A percentile compares a stretch with the other conserved stretches of the same genome.
phyloP scores from a whole-genome alignment of 2,113 vertebrate species.

The Haemorhous mexicanus region DNA sequence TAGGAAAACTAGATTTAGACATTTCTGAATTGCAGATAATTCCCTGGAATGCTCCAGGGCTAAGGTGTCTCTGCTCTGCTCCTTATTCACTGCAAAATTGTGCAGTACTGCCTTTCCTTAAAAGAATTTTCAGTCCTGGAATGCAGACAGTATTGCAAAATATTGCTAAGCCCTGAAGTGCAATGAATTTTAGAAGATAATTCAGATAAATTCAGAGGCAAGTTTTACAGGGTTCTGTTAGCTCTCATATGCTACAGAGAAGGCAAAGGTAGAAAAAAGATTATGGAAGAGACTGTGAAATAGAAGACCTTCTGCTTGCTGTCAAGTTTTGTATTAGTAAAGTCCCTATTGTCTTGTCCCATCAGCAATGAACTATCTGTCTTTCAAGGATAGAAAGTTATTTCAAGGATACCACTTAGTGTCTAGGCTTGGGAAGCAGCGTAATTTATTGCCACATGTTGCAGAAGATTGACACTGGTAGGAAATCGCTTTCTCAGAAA shows the following conservation, averaged over 20 bases:
- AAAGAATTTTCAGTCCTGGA: background rate
- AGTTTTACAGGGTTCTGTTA: background rate
- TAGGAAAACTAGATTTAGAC: background rate
- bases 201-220: background rate
- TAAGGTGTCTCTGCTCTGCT: background rate
- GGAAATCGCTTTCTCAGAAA: background rate
- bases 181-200: background rate
- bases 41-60: background rate
- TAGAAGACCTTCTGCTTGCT: background rate
- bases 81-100: background rate
- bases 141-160: background rate
- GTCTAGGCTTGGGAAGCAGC: background rate
- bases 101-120: background rate
- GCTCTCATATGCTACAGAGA: background rate
- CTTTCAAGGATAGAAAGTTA: background rate
- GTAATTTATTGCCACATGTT: background rate
- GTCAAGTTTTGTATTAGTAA: background rate
- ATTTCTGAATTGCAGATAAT: background rate
- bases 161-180: background rate
- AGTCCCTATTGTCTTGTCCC: background rate
- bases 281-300: background rate
- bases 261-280: background rate
- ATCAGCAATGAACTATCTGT: background rate
- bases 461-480: background rate
- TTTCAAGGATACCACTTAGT: background rate